Base-by-base conservation (phyloP, 2,797 vertebrate species). In the Sebastes glaucus region DNA sequence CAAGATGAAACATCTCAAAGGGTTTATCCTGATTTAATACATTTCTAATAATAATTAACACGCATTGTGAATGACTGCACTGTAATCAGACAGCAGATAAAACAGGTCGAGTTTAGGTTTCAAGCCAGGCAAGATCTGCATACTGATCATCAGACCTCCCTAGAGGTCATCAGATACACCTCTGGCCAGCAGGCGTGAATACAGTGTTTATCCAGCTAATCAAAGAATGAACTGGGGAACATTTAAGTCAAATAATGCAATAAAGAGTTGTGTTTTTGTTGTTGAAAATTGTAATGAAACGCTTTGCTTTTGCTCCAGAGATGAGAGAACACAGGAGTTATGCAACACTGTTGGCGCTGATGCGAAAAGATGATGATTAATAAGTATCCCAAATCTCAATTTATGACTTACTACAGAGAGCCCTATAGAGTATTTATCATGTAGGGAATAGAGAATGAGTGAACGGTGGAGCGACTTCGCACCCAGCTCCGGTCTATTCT, bases 401-500 rank as follows among this genome's bases (percentile, higher is more conserved):
- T 64, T 68, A 74, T 81, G 68, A 59, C 52, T 59, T 13, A 9
- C 9, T 23, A 57, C 55, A 60, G 57, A 62, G 30, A 70, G 30
- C 6, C 59, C 23, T 32, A 30, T 6, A 22, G 35, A 57, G 42
- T 16, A 73, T 84, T 82, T 62, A 81, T 85, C 56, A 73, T 27
- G 35, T 1, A 53, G 63, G 23, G 56, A 56, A 77, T 33, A 25
- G 35, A 72, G 20, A 59, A 74, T 27, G 68, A 71, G 77, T 53
- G 46, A 78, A 83, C 9, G 16, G 35, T 46, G 72, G 78, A 60
- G 77, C 0, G 60, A 74, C 66, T 87, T 85, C 55, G 61, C 73
- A 76, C 35, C 30, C 8, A 52, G 68, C 72, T 53, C 77, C 30
- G 64, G 60, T 78, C 77, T 77, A 76, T 85, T 90, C 67, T 75